Percentiles rank a stretch among this genome's conserved stretches.
phyloP scores from a whole-genome alignment of 2,888 invertebrate genomes.

The Plebejus melissa region DNA sequence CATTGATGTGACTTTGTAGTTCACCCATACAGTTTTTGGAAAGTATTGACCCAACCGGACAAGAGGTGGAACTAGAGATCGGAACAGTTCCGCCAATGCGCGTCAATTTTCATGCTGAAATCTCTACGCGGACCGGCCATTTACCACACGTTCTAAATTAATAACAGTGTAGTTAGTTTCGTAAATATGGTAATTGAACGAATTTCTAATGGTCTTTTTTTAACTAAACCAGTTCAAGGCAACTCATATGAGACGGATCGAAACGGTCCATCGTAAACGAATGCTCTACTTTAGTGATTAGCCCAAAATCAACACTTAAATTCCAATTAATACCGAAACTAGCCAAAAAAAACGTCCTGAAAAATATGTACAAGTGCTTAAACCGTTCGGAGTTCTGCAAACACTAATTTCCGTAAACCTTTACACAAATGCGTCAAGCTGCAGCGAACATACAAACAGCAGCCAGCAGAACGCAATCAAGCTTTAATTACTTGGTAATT shows the following conservation, averaged over 20 bases:
- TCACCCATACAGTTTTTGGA: neutral
- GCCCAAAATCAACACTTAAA: too few species aligned
- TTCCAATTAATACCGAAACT: neutral
- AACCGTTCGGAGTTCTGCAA: neutral
- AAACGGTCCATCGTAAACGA: neutral
- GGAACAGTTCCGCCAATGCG: slow-evolving; percentile 48
- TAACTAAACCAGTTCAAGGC: too few species aligned
- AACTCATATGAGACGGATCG: neutral
- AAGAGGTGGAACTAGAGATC: slow-evolving; percentile 49
- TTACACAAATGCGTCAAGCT: neutral
- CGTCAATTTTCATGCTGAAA: slow-evolving; percentile 34
- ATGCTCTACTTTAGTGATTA: neutral
- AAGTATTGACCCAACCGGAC: neutral
- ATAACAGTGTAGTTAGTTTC: too few species aligned
- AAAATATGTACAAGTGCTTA: neutral
- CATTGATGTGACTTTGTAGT: neutral
- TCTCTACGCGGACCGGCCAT: slow-evolving; percentile 29
- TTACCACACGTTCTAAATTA: neutral
- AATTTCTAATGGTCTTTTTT: too few species aligned
- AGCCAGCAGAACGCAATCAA: neutral
- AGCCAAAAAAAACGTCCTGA: neutral
- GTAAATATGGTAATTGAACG: too few species aligned
- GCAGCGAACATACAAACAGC: neutral
- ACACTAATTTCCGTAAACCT: neutral
- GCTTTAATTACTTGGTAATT: slow-evolving; percentile 1